Percentiles rank a stretch among this genome's conserved stretches.
phyloP scores from a whole-genome alignment of 2,888 invertebrate genomes.

The Amitus sp. region DNA sequence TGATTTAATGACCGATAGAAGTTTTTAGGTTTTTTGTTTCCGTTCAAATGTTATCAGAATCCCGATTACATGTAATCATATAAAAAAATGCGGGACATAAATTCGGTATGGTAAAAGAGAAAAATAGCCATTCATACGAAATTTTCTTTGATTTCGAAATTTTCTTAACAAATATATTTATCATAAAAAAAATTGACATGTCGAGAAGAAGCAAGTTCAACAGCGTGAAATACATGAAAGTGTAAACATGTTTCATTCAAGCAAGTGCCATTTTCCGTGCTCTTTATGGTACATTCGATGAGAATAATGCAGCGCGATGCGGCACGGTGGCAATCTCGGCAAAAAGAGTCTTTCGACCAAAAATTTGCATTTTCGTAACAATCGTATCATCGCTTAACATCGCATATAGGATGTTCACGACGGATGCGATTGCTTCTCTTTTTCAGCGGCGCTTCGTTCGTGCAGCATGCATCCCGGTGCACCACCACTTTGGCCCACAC shows the following conservation, averaged over 20 bases:
- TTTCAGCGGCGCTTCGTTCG: constrained; percentile 16
- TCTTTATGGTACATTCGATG: not conserved
- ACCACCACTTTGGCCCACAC: constrained; percentile 42
- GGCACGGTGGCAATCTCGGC: constrained; percentile 21
- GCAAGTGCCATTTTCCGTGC: not conserved
- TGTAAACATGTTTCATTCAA: not conserved
- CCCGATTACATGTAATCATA: too few species aligned
- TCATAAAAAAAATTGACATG: too few species aligned
- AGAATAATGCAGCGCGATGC: not conserved
- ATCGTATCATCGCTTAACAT: constrained; percentile 39
- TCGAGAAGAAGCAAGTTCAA: too few species aligned
- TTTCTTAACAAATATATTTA: too few species aligned
- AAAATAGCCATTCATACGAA: too few species aligned
- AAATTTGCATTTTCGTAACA: constrained; percentile 39
- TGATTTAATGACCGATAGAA: too few species aligned
- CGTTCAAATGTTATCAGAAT: too few species aligned
- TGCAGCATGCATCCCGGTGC: constrained; percentile 32
- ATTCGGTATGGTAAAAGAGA: too few species aligned
- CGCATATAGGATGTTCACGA: constrained; percentile 29
- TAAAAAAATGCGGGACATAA: too few species aligned
- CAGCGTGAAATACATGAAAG: too few species aligned
- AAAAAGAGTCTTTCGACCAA: constrained; percentile 19
- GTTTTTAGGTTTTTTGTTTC: too few species aligned
- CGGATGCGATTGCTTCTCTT: constrained; percentile 33
- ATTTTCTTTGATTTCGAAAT: too few species aligned